These are phyloP conservation scores for Dipodomys ordii DNA, from an alignment of 2,113 vertebrate genomes.

Conservation along the genomic window DNA sequence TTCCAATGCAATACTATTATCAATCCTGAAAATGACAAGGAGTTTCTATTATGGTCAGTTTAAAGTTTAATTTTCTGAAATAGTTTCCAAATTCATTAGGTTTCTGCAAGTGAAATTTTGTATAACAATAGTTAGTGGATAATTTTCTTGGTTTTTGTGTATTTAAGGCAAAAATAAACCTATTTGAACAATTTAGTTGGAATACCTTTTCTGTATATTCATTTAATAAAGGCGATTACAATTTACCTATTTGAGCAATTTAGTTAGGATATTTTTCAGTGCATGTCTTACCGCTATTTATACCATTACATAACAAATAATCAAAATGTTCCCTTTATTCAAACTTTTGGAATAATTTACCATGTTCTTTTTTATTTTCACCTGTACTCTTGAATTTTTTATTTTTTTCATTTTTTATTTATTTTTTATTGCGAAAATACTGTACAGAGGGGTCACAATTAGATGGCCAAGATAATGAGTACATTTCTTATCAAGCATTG, in stretches of 20 bases:
- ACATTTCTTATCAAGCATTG: no score
- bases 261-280: no score
- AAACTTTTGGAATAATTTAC: background rate
- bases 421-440: no score
- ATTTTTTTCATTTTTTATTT: no score
- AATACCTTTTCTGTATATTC: background rate
- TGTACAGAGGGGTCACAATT: no score
- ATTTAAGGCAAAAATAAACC: background rate
- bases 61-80: background rate
- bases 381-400: no score
- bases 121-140: background rate
- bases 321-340: background rate
- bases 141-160: background rate
- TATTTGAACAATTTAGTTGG: background rate
- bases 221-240: no score
- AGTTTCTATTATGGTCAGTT: background rate
- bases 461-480: no score
- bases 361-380: background rate
- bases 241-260: no score
- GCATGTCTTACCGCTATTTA: no score
- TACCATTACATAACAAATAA: background rate
- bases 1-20: background rate
- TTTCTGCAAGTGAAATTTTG: background rate
- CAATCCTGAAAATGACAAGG: background rate
- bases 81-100: background rate